Evolutionary conservation across 2,113 vertebrate species (phyloP), one percentile per base, ranked within the genome.

Genomic region (Meles meles): DNA sequence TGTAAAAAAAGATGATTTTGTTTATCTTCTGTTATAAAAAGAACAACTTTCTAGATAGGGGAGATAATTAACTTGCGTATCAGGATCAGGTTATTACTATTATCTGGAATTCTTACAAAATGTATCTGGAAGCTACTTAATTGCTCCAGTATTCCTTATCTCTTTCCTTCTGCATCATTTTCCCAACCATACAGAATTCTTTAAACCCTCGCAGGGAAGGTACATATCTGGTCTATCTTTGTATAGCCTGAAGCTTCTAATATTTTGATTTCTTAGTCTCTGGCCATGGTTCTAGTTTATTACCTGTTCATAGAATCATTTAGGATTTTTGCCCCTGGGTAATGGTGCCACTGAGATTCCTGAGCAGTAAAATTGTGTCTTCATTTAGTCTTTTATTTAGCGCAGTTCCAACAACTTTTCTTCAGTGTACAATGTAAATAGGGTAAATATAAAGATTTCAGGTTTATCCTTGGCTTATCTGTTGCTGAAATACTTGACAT

Each of bases 311-410:
- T 52, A 82, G n/a, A 61, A n/a, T 76, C 76, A 84, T 49, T 92
- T 82, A 93, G 37, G 57, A 42, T 63, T 89, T 96, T 92, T 69
- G 27, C 20, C 37, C 95, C 14, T 96, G 74, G 37, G 10, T 63
- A 67, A 42, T 61, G 52, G 10, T 85, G 57, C 37, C 55, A 65
- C 55, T 72, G n/a, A 90, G 69, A 79, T 69, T 77, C 44, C 42
- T 52, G 69, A 90, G 13, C 9, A n/a, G 25, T 49, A 81, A 93
- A 92, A 57, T 29, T 57, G 21, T 93, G 9, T 87, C 61, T 95
- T 95, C 88, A 90, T 94, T 96, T 96, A 93, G 37, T 47, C 55
- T 77, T 93, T 80, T 72, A 76, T 97, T 97, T 93, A 89, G 49
- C 25, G 85, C 63, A 39, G 17, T 59, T 86, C 55, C 69, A 84